These are phyloP conservation scores for Orchestes rusci DNA, from an alignment of 2,888 invertebrate genomes.

Conservation along the genomic window DNA sequence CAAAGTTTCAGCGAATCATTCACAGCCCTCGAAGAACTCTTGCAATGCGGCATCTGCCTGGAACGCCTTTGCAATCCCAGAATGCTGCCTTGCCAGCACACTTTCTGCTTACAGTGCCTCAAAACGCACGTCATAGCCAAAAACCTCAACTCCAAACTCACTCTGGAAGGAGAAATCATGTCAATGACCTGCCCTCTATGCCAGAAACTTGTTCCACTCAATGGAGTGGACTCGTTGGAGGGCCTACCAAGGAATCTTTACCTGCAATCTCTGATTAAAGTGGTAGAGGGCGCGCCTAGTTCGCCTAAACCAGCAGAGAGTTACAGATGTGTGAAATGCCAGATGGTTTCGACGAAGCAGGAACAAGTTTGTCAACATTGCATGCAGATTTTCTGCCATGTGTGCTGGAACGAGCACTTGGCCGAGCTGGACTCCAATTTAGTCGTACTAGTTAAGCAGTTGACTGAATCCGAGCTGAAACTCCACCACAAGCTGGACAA, in stretches of 20 bases:
- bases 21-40: constrained; percentile 50
- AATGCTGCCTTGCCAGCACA: constrained; percentile 62
- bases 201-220: constrained; percentile 43
- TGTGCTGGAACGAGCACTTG: constrained; percentile 56
- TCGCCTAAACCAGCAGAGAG: constrained; percentile 17
- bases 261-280: constrained; percentile 53
- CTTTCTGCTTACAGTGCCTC: constrained; percentile 56
- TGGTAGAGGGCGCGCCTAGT: constrained; percentile 40
- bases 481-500: constrained; percentile 52
- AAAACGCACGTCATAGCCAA: constrained; percentile 41
- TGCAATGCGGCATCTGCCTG: constrained; percentile 55
- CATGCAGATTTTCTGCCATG: constrained; percentile 54
- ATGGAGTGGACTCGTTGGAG: constrained; percentile 48
- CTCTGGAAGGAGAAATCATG: constrained; percentile 20
- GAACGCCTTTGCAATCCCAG: constrained; percentile 51
- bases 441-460: constrained; percentile 49
- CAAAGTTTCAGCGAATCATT: neutral
- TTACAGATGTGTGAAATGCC: constrained; percentile 41
- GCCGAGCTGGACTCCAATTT: constrained; percentile 53
- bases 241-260: constrained; percentile 61
- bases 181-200: constrained; percentile 52
- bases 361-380: constrained; percentile 51
- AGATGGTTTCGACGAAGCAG: constrained; percentile 34
- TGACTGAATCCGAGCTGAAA: constrained; percentile 48
- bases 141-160: constrained; percentile 20